Conservation (phyloP, 2,797 vertebrate species). For the Protosalanx chinensis region DNA sequence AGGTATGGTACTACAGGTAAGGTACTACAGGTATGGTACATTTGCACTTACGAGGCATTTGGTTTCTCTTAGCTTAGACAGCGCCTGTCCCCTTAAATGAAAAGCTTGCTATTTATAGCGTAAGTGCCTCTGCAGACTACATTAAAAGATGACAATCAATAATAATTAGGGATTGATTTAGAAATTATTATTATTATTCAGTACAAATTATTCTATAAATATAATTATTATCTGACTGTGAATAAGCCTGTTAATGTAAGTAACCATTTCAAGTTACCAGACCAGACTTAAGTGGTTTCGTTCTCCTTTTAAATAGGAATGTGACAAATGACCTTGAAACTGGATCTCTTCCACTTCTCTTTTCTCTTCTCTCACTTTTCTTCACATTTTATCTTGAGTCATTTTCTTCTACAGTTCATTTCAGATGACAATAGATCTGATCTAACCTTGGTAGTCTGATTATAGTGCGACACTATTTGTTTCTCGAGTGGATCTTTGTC, state of each 20-base stretch:
- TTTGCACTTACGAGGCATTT: too few relatives aligned
- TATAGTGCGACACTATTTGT: not conserved
- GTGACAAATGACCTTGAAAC: not conserved
- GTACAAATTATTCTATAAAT: not conserved
- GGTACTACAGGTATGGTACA: too few relatives aligned
- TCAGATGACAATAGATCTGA: conserved; percentile 1
- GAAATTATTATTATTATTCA: not conserved
- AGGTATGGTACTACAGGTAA: not conserved
- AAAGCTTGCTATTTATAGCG: not conserved
- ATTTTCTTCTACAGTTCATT: conserved; percentile 5
- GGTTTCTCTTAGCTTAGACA: too few relatives aligned
- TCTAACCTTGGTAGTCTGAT: conserved; percentile 10
- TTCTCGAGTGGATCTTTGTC: not conserved
- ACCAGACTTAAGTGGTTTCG: too few relatives aligned
- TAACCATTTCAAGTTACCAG: not conserved
- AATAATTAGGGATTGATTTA: too few relatives aligned
- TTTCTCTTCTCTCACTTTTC: not conserved
- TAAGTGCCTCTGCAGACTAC: not conserved
- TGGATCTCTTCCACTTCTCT: not conserved
- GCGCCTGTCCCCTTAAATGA: not conserved
- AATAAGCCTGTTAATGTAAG: not conserved
- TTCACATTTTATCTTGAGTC: not conserved
- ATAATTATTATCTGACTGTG: not conserved
- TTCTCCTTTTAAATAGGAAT: not conserved
- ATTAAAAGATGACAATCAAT: not conserved